These are phyloP conservation scores for Vanacampus margaritifer DNA, from an alignment of 2,113 vertebrate genomes.

Conservation along the genomic window DNA sequence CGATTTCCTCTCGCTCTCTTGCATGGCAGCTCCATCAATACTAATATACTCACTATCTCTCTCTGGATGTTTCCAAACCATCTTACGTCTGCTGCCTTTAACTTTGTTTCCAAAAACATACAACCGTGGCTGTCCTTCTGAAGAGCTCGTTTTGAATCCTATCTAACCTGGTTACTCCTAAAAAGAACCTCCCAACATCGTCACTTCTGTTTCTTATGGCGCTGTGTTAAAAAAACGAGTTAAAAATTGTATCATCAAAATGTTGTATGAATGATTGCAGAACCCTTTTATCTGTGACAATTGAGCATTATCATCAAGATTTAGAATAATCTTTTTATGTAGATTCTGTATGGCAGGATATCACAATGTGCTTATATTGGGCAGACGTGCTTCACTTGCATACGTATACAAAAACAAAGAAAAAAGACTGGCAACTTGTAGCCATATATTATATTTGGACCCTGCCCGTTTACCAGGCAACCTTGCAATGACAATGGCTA, in stretches of 20 bases:
- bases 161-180: no score
- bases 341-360: background rate
- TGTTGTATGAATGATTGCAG: background rate
- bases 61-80: no score
- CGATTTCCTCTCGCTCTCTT: no score
- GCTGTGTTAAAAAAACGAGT: no score
- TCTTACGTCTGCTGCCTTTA: no score
- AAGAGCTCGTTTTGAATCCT: no score
- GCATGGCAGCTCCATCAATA: no score
- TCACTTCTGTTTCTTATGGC: background rate
- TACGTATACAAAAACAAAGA: conserved; percentile 3
- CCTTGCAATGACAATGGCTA: conserved; percentile 64
- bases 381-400: background rate
- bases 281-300: background rate
- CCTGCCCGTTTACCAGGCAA: conserved; percentile 47
- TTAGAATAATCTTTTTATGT: background rate
- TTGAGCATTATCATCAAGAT: background rate
- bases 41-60: no score
- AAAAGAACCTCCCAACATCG: no score
- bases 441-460: conserved; percentile 52
- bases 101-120: no score
- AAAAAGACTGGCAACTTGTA: conserved; percentile 35
- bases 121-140: no score
- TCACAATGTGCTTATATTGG: background rate
- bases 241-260: background rate